Percentiles rank a stretch among this genome's conserved stretches.
Conservation (phyloP, 2,888 invertebrate species). For the Brenthis daphne region DNA sequence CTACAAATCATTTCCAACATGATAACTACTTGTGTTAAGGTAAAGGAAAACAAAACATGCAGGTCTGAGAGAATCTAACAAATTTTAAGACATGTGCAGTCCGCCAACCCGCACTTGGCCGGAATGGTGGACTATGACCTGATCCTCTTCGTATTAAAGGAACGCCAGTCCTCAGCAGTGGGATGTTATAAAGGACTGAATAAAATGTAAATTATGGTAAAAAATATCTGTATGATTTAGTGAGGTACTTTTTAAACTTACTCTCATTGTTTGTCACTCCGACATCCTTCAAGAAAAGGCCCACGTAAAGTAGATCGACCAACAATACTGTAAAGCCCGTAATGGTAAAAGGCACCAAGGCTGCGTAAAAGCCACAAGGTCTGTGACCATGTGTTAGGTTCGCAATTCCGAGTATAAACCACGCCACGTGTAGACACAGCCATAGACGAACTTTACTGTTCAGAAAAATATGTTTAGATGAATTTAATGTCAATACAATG, state of each 20-base stretch:
- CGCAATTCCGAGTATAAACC: constrained; percentile 54
- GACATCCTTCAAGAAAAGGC: constrained; percentile 56
- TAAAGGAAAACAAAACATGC: too few species aligned
- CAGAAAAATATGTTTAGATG: not conserved
- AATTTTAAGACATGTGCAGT: too few species aligned
- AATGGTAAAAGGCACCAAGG: constrained; percentile 59
- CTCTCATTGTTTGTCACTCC: constrained; percentile 55
- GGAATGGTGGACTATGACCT: too few species aligned
- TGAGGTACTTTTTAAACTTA: constrained; percentile 37
- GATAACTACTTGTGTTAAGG: too few species aligned
- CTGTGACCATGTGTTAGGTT: constrained; percentile 54
- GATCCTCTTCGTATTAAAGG: too few species aligned
- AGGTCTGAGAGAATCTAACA: too few species aligned
- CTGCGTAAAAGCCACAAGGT: constrained; percentile 57
- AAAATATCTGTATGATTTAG: not conserved
- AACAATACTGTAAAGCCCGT: constrained; percentile 54
- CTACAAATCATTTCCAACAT: too few species aligned
- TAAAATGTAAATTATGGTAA: not conserved
- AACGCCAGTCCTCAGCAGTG: too few species aligned
- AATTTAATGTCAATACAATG: too few species aligned
- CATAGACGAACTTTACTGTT: constrained; percentile 59
- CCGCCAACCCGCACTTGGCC: too few species aligned
- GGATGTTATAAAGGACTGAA: not conserved
- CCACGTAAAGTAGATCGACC: constrained; percentile 52
- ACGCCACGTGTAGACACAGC: constrained; percentile 59